Evolutionary conservation across 2,113 vertebrate species (phyloP), one percentile per base, ranked within the genome.

Genomic region (Malurus elegans): DNA sequence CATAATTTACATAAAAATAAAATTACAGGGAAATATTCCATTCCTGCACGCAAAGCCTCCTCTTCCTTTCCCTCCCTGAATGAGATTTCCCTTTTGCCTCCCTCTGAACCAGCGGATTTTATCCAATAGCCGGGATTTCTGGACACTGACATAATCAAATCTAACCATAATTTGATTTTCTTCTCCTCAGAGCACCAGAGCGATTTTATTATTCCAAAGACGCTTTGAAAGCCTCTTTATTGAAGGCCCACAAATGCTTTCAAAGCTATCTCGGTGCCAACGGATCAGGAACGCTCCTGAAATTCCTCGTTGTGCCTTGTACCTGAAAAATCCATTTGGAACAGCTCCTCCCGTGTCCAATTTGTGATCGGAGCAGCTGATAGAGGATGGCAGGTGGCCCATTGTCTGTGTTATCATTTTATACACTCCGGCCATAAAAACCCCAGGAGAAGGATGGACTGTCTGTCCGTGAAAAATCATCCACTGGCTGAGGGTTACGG

Each of bases 341-440:
- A 81, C 25, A 23, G 85, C 86, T 88, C 76, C 76, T 87, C 23
- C 38, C 38, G 38, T 38, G 38, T 38, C 38, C 38, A 38, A 38
- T 38, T 38, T 11, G 38, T 38, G 38, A 38, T 38, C 10, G 38
- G 38, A 38, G 38, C 88, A 91, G 64, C 92, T 97, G 97, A 98
- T 97, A 88, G 65, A 96, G 86, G 81, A 78, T 88, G 96, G 92
- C 96, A 97, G 95, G 80, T 92, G 84, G 72, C 87, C 94, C 86
- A 88, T 97, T 97, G 96, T 94, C 92, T 97, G 95, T 26, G 64
- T 95, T 97, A 97, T 98, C 97, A 97, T 98, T 98, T 98, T 74
- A 96, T 96, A 93, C 94, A 97, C 94, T 97, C 95, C 97, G 97
- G 92, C 97, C 95, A 96, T 95, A 97, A 97, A 97, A 95, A 57